phyloP scores from a whole-genome alignment of 2,113 vertebrate species.

The Aramus guarauna region DNA sequence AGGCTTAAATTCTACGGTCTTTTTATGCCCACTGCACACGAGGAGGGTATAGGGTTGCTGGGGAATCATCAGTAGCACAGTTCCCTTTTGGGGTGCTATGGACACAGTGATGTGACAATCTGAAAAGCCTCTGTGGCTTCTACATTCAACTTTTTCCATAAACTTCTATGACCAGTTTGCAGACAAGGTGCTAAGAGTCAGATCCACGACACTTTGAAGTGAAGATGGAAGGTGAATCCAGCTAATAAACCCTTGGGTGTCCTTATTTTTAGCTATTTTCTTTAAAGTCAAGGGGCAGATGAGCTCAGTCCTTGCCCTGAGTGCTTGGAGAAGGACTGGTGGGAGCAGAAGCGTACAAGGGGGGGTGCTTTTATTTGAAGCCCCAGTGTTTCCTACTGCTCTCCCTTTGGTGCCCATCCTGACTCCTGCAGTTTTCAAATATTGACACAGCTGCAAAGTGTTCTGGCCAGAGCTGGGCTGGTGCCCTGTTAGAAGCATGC shows the following conservation, averaged over 20 bases:
- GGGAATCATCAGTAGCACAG: background rate
- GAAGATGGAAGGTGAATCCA: background rate
- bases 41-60: background rate
- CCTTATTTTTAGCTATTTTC: background rate
- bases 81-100: background rate
- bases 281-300: background rate
- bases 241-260: background rate
- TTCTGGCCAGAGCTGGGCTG: background rate
- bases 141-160: background rate
- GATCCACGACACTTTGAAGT: background rate
- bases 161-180: background rate
- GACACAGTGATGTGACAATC: background rate
- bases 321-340: background rate
- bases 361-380: background rate
- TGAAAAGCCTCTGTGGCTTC: background rate
- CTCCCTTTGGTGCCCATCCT: background rate
- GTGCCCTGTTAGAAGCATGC: background rate
- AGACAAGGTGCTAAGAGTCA: background rate
- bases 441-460: constrained; percentile 58
- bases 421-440: constrained; percentile 34
- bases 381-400: background rate
- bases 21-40: background rate
- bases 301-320: background rate
- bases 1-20: background rate
- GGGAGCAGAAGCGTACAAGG: background rate